Base-by-base conservation (phyloP, 2,888 invertebrate genomes). In the Rotaria sp. region DNA sequence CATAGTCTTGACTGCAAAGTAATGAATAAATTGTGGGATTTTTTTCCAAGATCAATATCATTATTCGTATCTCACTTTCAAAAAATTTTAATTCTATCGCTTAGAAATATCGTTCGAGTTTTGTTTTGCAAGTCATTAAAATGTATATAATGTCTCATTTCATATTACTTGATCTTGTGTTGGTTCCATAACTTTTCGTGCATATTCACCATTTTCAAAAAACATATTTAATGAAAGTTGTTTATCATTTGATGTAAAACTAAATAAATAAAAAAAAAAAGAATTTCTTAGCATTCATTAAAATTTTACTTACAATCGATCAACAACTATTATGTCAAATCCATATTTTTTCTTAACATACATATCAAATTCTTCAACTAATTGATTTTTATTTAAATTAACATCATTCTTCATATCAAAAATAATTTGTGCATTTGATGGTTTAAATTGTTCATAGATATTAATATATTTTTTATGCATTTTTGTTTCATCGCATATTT, bases 261-360 rank as follows among this genome's bases (percentile, higher is more conserved):
- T 80, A 80, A 80, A 80, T 13, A 26, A 30, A 67, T 13, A 26
- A 18, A 26, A 45, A 21, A 45, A 11, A 21, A 80, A 26, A 13
- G 11, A 45, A 38, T 35, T 8, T 45, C 1, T 10, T 18, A 80
- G 4, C n/a, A 7, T 26, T 41, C 8, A 8, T n/a, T 13, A 45
- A 45, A 41, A 26, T 26, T 35, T 67, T 3, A n/a, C 45, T 45
- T 80, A 80, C 80, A 45, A 80, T 80, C 45, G 24, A 80, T 80
- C 80, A 15, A 45, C 21, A 26, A 80, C 45, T 11, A 4, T 15
- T 0, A 45, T n/a, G n/a, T 80, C 45, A 8, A 35, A n/a, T 2
- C 45, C 80, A 45, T 80, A 80, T 15, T 80, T 80, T 80, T 26
- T 80, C n/a, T 26, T 80, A n/a, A 80, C 11, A 45, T 80, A 80